Evolutionary conservation across 2,888 invertebrate species (phyloP).

Genomic region (Molorchus minor): DNA sequence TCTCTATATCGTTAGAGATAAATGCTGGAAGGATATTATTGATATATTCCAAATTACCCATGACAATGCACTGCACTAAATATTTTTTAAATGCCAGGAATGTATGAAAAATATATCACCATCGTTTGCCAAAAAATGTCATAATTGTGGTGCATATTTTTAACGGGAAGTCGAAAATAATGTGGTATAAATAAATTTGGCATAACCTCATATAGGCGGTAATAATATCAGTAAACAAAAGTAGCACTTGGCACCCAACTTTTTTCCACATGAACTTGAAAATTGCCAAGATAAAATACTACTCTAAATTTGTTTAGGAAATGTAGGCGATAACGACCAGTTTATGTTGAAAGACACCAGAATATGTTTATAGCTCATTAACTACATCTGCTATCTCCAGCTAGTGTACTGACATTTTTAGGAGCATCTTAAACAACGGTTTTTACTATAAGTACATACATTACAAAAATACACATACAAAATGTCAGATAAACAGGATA

Average conservation of each 20-base stretch:
- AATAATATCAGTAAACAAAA: not conserved
- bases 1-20: too few relatives aligned
- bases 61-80: not conserved
- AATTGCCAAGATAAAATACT: not conserved
- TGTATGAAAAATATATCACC: not conserved
- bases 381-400: not conserved
- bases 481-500: too few relatives aligned
- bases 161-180: conserved; percentile 14
- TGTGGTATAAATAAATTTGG: conserved; percentile 21
- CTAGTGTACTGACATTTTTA: not conserved
- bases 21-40: too few relatives aligned
- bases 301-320: not conserved
- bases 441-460: not conserved
- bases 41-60: too few relatives aligned
- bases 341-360: not conserved
- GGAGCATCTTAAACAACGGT: not conserved
- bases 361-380: conserved; percentile 1
- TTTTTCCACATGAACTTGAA: not conserved
- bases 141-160: conserved; percentile 14
- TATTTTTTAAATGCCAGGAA: not conserved
- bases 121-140: conserved; percentile 6
- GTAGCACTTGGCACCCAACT: not conserved
- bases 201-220: conserved; percentile 7
- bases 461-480: too few relatives aligned
- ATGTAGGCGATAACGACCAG: not conserved